phyloP scores from a whole-genome alignment of 2,888 invertebrate genomes.

The Caenorhabditis sinica region DNA sequence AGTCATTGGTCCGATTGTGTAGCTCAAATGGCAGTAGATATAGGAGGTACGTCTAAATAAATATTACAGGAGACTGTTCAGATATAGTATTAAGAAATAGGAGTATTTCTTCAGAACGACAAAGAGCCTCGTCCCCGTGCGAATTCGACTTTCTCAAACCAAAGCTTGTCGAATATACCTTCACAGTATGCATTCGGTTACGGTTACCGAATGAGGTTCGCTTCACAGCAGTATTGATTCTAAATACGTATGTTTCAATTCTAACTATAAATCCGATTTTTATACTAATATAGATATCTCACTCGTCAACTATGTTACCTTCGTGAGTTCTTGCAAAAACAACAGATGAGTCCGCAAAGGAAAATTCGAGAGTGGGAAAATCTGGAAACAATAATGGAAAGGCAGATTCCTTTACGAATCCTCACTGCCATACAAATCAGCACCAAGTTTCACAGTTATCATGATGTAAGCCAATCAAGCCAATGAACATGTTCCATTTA shows the following conservation, averaged over 20 bases:
- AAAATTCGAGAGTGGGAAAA: conserved; percentile 76
- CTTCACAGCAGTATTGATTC: conserved; percentile 73
- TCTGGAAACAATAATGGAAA: conserved; percentile 75
- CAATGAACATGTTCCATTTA: not conserved
- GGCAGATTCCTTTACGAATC: conserved; percentile 84
- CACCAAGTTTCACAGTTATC: conserved; percentile 85
- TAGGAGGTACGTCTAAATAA: conserved; percentile 44
- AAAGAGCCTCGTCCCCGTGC: conserved; percentile 14
- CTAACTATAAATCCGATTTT: not conserved
- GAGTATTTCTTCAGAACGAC: conserved; percentile 24
- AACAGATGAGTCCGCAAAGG: conserved; percentile 32
- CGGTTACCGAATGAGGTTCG: conserved; percentile 79
- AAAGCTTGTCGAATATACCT: conserved; percentile 76
- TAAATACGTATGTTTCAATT: conserved; percentile 31
- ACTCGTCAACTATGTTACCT: conserved; percentile 66
- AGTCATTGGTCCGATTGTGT: conserved; percentile 69
- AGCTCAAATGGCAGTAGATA: conserved; percentile 57
- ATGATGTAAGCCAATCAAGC: conserved; percentile 80
- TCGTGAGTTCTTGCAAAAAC: conserved; percentile 62
- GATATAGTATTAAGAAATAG: not conserved
- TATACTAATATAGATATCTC: conserved; percentile 70
- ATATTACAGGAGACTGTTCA: too few species aligned
- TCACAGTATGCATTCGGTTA: conserved; percentile 81
- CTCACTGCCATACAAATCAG: conserved; percentile 85
- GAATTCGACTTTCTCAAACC: conserved; percentile 74